Evolutionary conservation across 2,113 vertebrate species (phyloP), one percentile per base, ranked within the genome.

Genomic region (Myotis yumanensis): DNA sequence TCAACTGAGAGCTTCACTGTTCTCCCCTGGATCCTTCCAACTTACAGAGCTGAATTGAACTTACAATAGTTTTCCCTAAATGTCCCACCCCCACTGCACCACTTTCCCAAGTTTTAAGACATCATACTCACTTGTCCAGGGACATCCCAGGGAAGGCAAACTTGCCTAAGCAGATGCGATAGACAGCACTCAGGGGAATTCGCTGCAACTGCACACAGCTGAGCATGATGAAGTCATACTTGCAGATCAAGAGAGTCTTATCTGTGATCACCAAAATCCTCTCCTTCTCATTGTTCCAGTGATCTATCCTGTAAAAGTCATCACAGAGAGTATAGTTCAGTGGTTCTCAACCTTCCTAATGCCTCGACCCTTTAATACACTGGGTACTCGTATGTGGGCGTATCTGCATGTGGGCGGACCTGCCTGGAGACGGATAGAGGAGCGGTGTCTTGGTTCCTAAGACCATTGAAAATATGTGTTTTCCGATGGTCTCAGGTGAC

Each of bases 251-350:
- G 3, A 99, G 98, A 7, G 94, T 97, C 76, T 95, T 97, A 11
- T 98, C 97, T 7, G 98, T 98, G 90, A 99, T 96, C 28, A 99
- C 22, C 72, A 98, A 82, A 0, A 98, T 71, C 2, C 98, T 98
- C 92, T 99, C 99, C 89, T 98, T 98, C 90, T 99, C 98, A 7
- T 99, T 99, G 98, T 99, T 99, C 99, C 99, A 99, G 93, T 99
- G 98, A 96, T 99, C 99, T 73, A 98, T 97, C 96, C 98, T 99
- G 96, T 30, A 96, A 75, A 43, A 7, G 35, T 28, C 40, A 91
- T 35, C 81, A 95, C 11, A 77, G 32, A 62, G 32, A 80, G 10
- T 37, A 17, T 15, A 71, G 40, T 72, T 7, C 9, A 43, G 40
- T 43, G 40, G 40, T 43, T 43, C 40, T 43, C 40, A 43, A 43